Percentiles rank a stretch among this genome's conserved stretches.
These are phyloP conservation scores for Electrophaes corylata DNA, from an alignment of 2,888 invertebrate genomes.

Conservation along the genomic window DNA sequence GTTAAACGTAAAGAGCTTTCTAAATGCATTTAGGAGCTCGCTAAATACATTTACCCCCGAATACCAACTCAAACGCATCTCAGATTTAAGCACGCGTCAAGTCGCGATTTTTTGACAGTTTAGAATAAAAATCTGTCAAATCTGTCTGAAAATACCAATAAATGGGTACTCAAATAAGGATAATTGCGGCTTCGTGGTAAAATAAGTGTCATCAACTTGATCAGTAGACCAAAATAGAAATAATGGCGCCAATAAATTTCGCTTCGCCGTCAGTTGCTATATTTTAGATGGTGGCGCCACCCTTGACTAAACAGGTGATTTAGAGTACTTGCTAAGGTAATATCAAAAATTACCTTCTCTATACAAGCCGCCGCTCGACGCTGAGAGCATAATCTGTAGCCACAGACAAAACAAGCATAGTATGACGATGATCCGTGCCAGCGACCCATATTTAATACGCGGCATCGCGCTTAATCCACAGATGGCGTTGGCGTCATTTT, in stretches of 20 bases:
- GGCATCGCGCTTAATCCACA: constrained; percentile 70
- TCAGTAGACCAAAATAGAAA: neutral
- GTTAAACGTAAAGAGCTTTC: too few species aligned
- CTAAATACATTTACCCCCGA: too few species aligned
- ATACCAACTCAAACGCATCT: too few species aligned
- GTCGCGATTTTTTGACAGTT: too few species aligned
- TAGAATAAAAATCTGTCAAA: too few species aligned
- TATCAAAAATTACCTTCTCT: constrained; percentile 64
- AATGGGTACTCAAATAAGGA: too few species aligned
- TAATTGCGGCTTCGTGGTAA: neutral
- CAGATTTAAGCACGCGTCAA: too few species aligned
- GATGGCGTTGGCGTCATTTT: constrained; percentile 49
- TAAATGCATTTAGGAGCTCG: too few species aligned
- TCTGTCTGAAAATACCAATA: too few species aligned
- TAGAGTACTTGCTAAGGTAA: neutral
- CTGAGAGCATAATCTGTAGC: constrained; percentile 78
- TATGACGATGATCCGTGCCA: constrained; percentile 70
- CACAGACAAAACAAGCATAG: constrained; percentile 72
- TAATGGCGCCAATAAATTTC: neutral
- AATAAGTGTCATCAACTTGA: neutral
- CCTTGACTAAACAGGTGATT: neutral
- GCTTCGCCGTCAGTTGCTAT: neutral
- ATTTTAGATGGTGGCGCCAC: neutral
- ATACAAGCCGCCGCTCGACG: constrained; percentile 62
- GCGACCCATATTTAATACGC: constrained; percentile 73